Percentiles rank a stretch among this genome's conserved stretches.
Conservation (phyloP, 2,888 invertebrate species). For the Lasioglossum zephyrum region DNA sequence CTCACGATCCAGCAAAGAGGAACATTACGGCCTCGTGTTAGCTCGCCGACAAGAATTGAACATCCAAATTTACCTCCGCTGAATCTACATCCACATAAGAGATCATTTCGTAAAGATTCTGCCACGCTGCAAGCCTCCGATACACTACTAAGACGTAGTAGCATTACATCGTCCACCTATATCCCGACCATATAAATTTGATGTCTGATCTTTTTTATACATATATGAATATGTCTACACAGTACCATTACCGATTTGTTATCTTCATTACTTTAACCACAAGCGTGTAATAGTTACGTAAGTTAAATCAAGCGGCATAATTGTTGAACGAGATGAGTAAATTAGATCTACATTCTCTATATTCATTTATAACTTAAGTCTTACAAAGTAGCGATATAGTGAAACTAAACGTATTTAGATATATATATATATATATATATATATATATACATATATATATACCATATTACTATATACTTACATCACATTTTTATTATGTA, state of each 20-base stretch:
- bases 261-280: conserved; percentile 52
- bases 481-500: neutral
- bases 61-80: conserved; percentile 92
- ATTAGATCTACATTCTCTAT: conserved; percentile 29
- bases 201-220: conserved; percentile 24
- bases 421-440: neutral
- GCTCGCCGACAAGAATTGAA: conserved; percentile 93
- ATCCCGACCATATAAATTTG: conserved; percentile 78
- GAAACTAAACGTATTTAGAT: conserved; percentile 32
- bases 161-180: conserved; percentile 77
- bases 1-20: conserved; percentile 74
- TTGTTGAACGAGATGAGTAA: conserved; percentile 22
- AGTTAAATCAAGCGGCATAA: conserved; percentile 45
- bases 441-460: too few relatives aligned
- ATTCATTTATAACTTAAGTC: conserved; percentile 44
- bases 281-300: conserved; percentile 36
- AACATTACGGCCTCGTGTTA: conserved; percentile 88
- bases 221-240: conserved; percentile 35
- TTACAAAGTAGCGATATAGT: conserved; percentile 47
- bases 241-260: conserved; percentile 58
- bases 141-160: conserved; percentile 75
- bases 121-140: conserved; percentile 76
- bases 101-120: conserved; percentile 80
- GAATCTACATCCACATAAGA: conserved; percentile 87
- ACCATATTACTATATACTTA: neutral